Conservation (phyloP, 2,888 invertebrate genomes). For the Protodeltote pygarga region DNA sequence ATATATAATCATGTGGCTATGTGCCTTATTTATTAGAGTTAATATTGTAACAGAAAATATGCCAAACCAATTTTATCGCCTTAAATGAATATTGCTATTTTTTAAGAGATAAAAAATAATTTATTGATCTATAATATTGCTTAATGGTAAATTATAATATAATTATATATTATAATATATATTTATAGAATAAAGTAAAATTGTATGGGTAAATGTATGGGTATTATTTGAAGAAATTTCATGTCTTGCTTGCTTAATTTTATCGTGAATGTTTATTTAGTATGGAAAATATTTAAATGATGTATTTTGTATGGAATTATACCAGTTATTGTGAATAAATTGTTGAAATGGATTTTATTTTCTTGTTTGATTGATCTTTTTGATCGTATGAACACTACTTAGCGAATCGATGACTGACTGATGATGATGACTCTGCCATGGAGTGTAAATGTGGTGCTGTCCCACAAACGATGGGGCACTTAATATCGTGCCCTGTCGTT, state of each 20-base stretch:
- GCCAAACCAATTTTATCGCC: constrained; percentile 65
- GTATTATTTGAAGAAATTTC: constrained; percentile 57
- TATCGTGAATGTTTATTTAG: constrained; percentile 52
- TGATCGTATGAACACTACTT: background rate
- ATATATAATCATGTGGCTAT: constrained; percentile 60
- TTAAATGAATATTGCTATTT: constrained; percentile 47
- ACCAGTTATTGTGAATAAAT: constrained; percentile 80
- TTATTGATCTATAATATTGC: constrained; percentile 35
- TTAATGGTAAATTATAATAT: constrained; percentile 32
- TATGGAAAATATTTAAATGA: constrained; percentile 67
- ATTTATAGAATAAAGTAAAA: constrained; percentile 21
- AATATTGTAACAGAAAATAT: constrained; percentile 55
- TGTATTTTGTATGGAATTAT: constrained; percentile 81
- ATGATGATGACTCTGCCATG: background rate
- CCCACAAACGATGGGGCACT: too few relatives aligned
- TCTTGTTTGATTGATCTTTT: constrained; percentile 14
- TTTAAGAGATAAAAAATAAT: constrained; percentile 42
- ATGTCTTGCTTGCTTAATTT: constrained; percentile 65
- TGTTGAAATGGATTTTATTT: constrained; percentile 63
- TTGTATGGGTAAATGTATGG: constrained; percentile 47
- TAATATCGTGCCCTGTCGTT: too few relatives aligned
- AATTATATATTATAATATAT: too few relatives aligned
- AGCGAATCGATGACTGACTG: too few relatives aligned
- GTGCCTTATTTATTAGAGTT: constrained; percentile 74
- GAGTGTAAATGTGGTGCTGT: too few relatives aligned